phyloP scores from a whole-genome alignment of 1,140 invertebrate genomes.

The Magallana ariakensis region DNA sequence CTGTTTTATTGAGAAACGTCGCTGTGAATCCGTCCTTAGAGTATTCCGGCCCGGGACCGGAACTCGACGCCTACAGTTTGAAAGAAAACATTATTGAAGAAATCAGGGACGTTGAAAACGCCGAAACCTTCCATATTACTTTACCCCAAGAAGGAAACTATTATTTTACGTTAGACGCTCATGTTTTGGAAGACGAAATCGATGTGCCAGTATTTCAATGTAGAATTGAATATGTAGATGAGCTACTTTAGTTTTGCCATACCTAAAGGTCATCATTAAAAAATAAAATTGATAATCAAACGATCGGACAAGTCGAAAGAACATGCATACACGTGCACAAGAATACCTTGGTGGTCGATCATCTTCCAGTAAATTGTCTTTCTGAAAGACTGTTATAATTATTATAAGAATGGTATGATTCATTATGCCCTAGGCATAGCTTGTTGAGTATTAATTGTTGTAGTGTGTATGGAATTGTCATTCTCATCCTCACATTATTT shows the following conservation, averaged over 20 bases:
- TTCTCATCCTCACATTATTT: neutral
- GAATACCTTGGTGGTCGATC: neutral
- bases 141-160: slow-evolving; percentile 73
- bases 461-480: neutral
- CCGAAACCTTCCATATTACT: slow-evolving; percentile 73
- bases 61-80: slow-evolving; percentile 65
- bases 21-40: slow-evolving; percentile 71
- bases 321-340: neutral
- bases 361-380: slow-evolving; percentile 21
- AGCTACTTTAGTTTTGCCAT: slow-evolving; percentile 65
- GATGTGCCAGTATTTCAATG: slow-evolving; percentile 74
- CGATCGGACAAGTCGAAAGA: neutral
- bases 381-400: slow-evolving; percentile 9
- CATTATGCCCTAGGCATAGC: slow-evolving; percentile 18
- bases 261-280: neutral
- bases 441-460: neutral
- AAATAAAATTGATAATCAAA: slow-evolving; percentile 1
- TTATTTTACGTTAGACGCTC: slow-evolving; percentile 71
- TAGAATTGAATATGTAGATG: slow-evolving; percentile 70
- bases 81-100: slow-evolving; percentile 72
- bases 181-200: slow-evolving; percentile 69
- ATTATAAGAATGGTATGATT: neutral
- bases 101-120: slow-evolving; percentile 72
- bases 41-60: slow-evolving; percentile 70
- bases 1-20: slow-evolving; percentile 69